phyloP scores from a whole-genome alignment of 2,113 vertebrate genomes.

The Oenanthe oenanthe region DNA sequence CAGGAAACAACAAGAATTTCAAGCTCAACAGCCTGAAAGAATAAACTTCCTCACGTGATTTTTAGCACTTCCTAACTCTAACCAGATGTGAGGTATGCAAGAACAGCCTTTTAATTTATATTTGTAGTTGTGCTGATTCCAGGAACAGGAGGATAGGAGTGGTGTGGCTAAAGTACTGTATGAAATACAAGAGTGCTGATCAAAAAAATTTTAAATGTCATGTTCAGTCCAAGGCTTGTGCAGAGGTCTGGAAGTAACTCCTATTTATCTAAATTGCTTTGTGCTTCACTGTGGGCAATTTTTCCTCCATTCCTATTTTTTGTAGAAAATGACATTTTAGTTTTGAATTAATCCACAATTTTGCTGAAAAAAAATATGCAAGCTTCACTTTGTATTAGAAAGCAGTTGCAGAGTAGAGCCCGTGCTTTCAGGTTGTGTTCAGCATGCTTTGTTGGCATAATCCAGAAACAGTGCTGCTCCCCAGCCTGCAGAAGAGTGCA shows the following conservation, averaged over 20 bases:
- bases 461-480: neutral
- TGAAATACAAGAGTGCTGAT: slow-evolving; percentile 16
- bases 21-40: neutral
- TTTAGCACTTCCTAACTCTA: slow-evolving; percentile 19
- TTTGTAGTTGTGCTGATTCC: neutral
- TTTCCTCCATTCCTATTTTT: neutral
- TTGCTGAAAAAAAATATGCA: neutral
- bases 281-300: neutral
- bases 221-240: neutral
- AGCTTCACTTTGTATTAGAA: neutral
- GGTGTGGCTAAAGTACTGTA: neutral
- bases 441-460: neutral
- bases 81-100: slow-evolving; percentile 8
- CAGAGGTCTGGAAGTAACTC: neutral
- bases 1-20: neutral
- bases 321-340: neutral
- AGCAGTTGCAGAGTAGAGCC: neutral
- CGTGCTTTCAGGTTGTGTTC: accelerated
- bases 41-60: neutral
- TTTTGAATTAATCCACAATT: neutral
- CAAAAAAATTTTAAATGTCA: slow-evolving; percentile 12
- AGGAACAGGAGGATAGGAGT: neutral
- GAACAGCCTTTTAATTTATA: slow-evolving; percentile 4
- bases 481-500: neutral
- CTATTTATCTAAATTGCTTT: neutral